Conservation (phyloP, 1,140 invertebrate genomes). For the Lepidurus packardi region DNA sequence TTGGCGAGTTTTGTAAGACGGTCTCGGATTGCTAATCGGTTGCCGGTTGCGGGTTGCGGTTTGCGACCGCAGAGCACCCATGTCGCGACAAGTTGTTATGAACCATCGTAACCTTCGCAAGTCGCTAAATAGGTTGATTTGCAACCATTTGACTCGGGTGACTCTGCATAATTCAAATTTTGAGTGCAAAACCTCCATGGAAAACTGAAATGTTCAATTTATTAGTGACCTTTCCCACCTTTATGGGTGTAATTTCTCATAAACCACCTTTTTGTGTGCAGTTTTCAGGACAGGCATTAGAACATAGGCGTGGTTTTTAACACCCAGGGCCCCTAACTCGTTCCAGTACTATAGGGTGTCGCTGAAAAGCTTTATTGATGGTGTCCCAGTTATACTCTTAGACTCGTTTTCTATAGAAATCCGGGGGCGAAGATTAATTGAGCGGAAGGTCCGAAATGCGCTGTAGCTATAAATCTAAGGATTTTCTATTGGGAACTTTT, state of each 20-base stretch:
- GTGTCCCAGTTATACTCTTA: neutral
- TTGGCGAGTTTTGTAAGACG: no score
- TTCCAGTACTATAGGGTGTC: neutral
- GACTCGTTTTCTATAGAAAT: neutral
- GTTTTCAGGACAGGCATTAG: neutral
- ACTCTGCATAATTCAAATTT: neutral
- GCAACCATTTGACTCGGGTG: neutral
- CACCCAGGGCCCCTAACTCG: neutral
- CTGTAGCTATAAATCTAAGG: neutral
- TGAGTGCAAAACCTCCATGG: no score
- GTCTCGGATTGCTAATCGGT: no score
- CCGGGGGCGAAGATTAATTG: neutral
- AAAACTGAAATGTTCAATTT: no score
- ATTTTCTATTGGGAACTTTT: neutral
- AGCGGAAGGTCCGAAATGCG: constrained; percentile 11
- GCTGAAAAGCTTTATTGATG: constrained; percentile 14
- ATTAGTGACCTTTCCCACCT: neutral
- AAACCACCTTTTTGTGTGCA: neutral
- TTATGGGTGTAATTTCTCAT: neutral
- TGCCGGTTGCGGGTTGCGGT: no score
- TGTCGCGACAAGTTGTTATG: no score
- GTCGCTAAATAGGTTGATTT: neutral
- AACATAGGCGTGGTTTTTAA: constrained; percentile 18
- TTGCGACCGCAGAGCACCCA: no score
- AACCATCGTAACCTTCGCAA: no score